Base-by-base conservation (phyloP, 2,113 vertebrate genomes). In the Melanocharis versteri region DNA sequence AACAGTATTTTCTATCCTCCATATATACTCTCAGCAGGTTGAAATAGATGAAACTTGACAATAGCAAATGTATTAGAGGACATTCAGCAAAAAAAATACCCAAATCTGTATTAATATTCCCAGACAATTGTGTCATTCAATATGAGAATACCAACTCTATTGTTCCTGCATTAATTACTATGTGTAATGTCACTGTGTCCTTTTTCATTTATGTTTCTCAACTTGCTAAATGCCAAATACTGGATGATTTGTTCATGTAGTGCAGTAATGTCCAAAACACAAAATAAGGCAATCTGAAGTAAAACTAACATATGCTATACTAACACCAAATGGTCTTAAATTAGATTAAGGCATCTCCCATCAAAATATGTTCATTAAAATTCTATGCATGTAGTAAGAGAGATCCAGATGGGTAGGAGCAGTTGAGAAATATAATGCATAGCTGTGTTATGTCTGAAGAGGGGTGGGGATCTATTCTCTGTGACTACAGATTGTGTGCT, bases 401-500 rank as follows among this genome's bases (percentile, higher is more conserved):
- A 72, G 37, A 64, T 60, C 14, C 64, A 83, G 51, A 51, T 56
- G 61, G 12, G 33, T 42, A 61, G 57, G 22, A 89, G 83, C 85
- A 83, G 85, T 94, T 96, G 94, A 96, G 96, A 97, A 97, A 96
- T 97, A 87, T 69, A 80, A 64, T 69, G 33, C 22, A 50, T 37
- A 87, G 30, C 58, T 73, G 9, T 91, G 42, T 70, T 60, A 22
- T 2, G 11, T 95, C 69, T 93, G 35, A 75, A 37, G 35, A 81
- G 16, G 10, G 15, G 11, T 73, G 30, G 15, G 69, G 27, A 33
- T 73, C 50, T 84, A n/a, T 33, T 68, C 53, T 92, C 44, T 96
- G 72, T 88, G 77, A 30, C 37, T 44, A 19, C 21, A 69, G 45
- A 20, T 56, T 42, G 8, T 33, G 19, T 66, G 60, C 51, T 40